A percentile compares a stretch with the other conserved stretches of the same genome.
These are phyloP conservation scores for Manduca sexta DNA, from an alignment of 1,140 invertebrate genomes.

Conservation along the genomic window DNA sequence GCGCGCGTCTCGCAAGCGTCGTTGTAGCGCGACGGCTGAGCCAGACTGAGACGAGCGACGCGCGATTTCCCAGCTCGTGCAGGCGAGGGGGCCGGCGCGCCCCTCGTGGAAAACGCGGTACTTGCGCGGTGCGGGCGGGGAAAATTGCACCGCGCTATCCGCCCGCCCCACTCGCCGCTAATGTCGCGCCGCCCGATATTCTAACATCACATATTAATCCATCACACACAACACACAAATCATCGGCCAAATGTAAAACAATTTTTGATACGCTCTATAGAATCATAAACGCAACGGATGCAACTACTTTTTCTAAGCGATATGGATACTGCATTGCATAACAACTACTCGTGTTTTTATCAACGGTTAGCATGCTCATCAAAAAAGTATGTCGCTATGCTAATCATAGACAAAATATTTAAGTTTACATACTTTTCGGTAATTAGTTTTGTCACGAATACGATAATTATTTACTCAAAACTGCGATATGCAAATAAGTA, in stretches of 20 bases:
- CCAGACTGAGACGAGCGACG: constrained; percentile 55
- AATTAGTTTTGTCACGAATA: too few relatives aligned
- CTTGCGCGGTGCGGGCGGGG: constrained; percentile 51
- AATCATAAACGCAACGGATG: too few relatives aligned
- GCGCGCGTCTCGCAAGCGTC: constrained; percentile 47
- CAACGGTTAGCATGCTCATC: neutral
- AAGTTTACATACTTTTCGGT: too few relatives aligned
- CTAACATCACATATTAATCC: constrained; percentile 3
- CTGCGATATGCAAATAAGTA: too few relatives aligned
- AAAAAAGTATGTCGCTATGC: neutral
- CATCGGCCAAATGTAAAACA: too few relatives aligned
- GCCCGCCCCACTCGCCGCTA: constrained; percentile 40
- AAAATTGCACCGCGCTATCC: constrained; percentile 51
- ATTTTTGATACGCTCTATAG: too few relatives aligned
- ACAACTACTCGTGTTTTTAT: neutral
- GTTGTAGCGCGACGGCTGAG: constrained; percentile 50
- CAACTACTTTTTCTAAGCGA: too few relatives aligned
- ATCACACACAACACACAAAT: too few relatives aligned
- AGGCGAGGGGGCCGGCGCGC: constrained; percentile 50
- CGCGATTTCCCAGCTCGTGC: constrained; percentile 59
- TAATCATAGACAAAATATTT: too few relatives aligned
- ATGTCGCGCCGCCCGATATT: constrained; percentile 18
- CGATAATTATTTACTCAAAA: too few relatives aligned
- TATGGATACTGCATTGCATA: too few relatives aligned
- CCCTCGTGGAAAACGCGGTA: constrained; percentile 57